A percentile compares a stretch with the other conserved stretches of the same genome.
Evolutionary conservation across 2,113 vertebrate genomes (phyloP).

Genomic region (Galemys pyrenaicus): DNA sequence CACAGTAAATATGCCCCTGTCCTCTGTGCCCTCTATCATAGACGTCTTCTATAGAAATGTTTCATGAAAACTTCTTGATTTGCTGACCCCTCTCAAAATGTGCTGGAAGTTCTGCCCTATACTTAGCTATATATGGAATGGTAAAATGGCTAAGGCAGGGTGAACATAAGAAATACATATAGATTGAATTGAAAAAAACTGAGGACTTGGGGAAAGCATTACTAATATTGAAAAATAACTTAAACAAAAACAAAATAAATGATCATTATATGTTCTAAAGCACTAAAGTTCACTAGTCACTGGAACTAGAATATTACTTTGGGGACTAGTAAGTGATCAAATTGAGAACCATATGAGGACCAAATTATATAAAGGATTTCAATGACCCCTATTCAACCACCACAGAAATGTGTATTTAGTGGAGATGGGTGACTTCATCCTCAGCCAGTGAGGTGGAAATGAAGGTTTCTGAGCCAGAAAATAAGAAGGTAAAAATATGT

Average conservation of each 20-base stretch:
- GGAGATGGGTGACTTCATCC: neutral
- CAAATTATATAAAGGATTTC: neutral
- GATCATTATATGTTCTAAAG: neutral
- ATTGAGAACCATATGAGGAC: neutral
- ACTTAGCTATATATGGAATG: no score
- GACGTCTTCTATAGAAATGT: neutral
- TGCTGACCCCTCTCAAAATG: neutral
- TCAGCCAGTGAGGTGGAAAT: neutral
- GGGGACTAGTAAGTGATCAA: neutral
- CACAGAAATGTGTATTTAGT: neutral
- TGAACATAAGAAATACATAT: neutral
- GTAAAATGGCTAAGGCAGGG: neutral
- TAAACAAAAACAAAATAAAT: neutral
- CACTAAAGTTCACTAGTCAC: neutral
- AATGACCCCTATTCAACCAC: neutral
- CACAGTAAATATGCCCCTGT: neutral
- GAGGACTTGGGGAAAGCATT: neutral
- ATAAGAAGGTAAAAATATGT: neutral
- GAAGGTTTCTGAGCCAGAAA: constrained; percentile 4
- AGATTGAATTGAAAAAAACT: neutral
- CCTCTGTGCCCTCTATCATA: neutral
- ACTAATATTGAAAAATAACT: neutral
- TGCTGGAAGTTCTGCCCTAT: neutral
- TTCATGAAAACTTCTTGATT: neutral
- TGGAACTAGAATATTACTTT: neutral